A percentile compares a stretch with the other conserved stretches of the same genome.
Evolutionary conservation across 2,113 vertebrate genomes (phyloP).

Genomic region (Passer montanus): DNA sequence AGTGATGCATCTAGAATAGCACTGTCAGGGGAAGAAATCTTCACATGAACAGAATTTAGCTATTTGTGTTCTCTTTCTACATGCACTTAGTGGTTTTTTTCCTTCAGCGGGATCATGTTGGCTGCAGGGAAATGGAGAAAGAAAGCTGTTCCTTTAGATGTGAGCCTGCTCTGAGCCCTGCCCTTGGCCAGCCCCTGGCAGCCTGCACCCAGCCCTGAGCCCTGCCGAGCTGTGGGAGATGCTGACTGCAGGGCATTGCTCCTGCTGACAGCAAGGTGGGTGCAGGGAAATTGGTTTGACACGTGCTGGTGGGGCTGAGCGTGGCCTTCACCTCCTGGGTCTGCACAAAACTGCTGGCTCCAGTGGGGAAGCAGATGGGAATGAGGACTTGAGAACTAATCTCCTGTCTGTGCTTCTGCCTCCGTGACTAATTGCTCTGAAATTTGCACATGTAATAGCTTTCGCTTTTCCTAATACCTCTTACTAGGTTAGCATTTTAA

Average conservation of each 20-base stretch:
- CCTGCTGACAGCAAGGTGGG: neutral
- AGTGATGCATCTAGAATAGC: slow-evolving; percentile 54
- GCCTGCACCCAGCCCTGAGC: neutral
- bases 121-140: neutral
- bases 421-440: slow-evolving; percentile 31
- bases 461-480: neutral
- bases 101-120: neutral
- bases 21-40: slow-evolving; percentile 12
- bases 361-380: neutral
- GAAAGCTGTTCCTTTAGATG: neutral
- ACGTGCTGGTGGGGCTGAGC: neutral
- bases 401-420: slow-evolving; percentile 28
- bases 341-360: neutral
- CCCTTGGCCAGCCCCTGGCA: neutral
- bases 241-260: neutral
- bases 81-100: neutral
- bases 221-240: no score
- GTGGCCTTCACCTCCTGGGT: neutral
- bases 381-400: neutral
- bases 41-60: slow-evolving; percentile 21
- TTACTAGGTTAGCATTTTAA: slow-evolving; percentile 27
- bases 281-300: neutral
- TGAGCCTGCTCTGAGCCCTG: neutral
- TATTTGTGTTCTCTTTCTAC: slow-evolving; percentile 13
- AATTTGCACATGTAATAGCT: neutral